These are phyloP conservation scores for Tokudaia tokunoshimensis DNA, from an alignment of 2,797 vertebrate species.

Conservation along the genomic window DNA sequence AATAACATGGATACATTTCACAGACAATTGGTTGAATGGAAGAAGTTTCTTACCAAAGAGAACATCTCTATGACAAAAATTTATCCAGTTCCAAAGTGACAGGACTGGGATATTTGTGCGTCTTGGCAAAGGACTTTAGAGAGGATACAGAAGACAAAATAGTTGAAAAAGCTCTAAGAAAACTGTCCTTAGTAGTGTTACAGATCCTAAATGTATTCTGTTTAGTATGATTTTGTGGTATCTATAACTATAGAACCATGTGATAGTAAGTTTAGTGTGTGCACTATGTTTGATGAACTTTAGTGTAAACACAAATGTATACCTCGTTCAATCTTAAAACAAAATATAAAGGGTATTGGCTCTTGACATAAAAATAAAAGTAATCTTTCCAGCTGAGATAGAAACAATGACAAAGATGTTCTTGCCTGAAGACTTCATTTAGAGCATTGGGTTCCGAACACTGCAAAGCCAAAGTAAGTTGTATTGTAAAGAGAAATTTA, in stretches of 20 bases:
- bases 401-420: not conserved
- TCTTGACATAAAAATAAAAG: not conserved
- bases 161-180: not conserved
- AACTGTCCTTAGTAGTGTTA: not conserved
- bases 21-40: not conserved
- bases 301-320: not conserved
- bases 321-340: not conserved
- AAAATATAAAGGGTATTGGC: not conserved
- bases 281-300: not conserved
- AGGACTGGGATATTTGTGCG: not conserved
- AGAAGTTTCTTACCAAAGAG: not conserved
- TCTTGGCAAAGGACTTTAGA: accelerated
- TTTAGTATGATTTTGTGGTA: not conserved
- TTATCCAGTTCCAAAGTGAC: not conserved
- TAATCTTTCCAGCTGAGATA: not conserved
- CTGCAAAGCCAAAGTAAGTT: no score
- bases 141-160: not conserved
- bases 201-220: not conserved
- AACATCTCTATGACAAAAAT: not conserved
- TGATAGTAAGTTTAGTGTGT: not conserved
- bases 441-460: not conserved
- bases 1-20: not conserved
- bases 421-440: not conserved
- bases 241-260: not conserved
- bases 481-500: not conserved